phyloP scores from a whole-genome alignment of 2,888 invertebrate species.

The Amphiduros pacificus region DNA sequence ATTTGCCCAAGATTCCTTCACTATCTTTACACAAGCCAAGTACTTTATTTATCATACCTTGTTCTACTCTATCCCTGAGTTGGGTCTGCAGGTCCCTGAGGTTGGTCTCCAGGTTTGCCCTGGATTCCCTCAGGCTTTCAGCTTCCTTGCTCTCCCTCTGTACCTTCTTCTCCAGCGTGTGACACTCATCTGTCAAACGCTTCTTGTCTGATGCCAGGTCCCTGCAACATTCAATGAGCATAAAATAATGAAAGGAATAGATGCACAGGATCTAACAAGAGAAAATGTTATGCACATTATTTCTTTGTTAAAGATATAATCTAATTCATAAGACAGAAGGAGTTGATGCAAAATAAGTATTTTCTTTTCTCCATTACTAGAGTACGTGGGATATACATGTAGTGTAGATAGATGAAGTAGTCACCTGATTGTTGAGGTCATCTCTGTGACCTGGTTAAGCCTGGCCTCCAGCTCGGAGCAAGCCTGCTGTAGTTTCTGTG shows the following conservation, averaged over 20 bases:
- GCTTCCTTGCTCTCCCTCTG: constrained; percentile 39
- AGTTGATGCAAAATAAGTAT: too few species aligned
- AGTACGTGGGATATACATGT: too few species aligned
- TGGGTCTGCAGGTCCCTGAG: background rate
- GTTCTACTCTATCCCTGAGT: constrained; percentile 45
- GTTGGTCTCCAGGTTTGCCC: constrained; percentile 35
- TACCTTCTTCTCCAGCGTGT: constrained; percentile 36
- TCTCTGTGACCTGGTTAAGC: constrained; percentile 29
- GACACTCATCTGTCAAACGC: constrained; percentile 5
- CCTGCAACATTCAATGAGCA: background rate
- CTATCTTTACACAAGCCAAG: too few species aligned
- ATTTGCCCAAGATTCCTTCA: too few species aligned
- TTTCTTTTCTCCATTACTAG: too few species aligned
- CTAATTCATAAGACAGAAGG: too few species aligned
- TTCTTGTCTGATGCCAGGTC: constrained; percentile 11
- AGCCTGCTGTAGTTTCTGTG: constrained; percentile 42
- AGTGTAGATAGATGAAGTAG: too few species aligned
- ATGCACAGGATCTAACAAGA: too few species aligned
- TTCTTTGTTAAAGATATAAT: too few species aligned
- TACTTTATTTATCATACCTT: too few species aligned
- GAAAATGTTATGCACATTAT: too few species aligned
- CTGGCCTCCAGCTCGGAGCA: constrained; percentile 38
- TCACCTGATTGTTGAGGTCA: constrained; percentile 37
- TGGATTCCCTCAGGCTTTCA: constrained; percentile 32
- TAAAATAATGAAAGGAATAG: too few species aligned